These are phyloP conservation scores for Tiphia femorata DNA, from an alignment of 2,888 invertebrate genomes.

Conservation along the genomic window DNA sequence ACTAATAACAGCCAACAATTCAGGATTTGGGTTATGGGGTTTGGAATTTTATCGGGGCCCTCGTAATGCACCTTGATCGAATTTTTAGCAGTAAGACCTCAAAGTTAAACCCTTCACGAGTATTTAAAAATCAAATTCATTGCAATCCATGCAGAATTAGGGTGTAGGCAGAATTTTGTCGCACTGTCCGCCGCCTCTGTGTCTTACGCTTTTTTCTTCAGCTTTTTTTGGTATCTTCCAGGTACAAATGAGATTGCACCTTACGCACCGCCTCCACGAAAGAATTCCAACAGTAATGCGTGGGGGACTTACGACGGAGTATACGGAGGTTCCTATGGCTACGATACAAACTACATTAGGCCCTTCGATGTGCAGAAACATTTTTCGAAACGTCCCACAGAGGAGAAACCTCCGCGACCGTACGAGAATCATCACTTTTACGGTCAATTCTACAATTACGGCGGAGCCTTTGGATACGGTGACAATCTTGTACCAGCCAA, in stretches of 20 bases:
- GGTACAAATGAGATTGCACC: slow-evolving; percentile 61
- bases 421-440: slow-evolving; percentile 31
- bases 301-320: slow-evolving; percentile 76
- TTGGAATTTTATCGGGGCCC: no score
- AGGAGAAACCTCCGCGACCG: slow-evolving; percentile 1
- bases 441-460: slow-evolving; percentile 43
- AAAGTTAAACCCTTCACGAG: no score
- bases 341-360: slow-evolving; percentile 42
- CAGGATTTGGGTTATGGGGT: no score
- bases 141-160: no score
- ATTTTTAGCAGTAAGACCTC: no score
- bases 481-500: slow-evolving; percentile 38
- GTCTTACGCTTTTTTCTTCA: no score
- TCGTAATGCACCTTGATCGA: no score
- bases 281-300: slow-evolving; percentile 66
- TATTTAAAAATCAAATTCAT: no score
- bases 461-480: slow-evolving; percentile 46
- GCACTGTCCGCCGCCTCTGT: no score
- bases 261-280: slow-evolving; percentile 71
- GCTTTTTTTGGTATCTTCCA: no score
- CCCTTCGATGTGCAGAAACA: slow-evolving; percentile 17
- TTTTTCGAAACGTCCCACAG: slow-evolving; percentile 6
- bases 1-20: no score
- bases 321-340: slow-evolving; percentile 70
- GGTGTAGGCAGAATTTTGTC: no score